Evolutionary conservation across 1,140 invertebrate genomes (phyloP).

Genomic region (Periplaneta americana): DNA sequence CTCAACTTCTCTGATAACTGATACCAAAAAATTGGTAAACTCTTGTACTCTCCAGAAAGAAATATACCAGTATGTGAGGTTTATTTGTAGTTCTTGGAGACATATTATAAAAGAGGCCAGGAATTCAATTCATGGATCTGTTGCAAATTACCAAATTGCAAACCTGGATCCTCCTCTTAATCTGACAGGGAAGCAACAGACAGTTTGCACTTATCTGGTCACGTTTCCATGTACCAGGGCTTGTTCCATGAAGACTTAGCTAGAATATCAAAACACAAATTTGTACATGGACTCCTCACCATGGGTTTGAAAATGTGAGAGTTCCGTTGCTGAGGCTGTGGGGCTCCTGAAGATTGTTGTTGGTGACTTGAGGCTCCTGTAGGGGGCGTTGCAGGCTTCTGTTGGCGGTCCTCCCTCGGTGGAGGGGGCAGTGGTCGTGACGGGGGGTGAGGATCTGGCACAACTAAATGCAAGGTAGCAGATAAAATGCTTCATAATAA

Average conservation of each 20-base stretch:
- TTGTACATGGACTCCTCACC: constrained; percentile 38
- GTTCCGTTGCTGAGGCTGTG: constrained; percentile 62
- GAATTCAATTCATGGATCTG: too few species aligned
- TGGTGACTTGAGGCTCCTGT: constrained; percentile 37
- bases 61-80: too few species aligned
- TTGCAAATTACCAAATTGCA: too few species aligned
- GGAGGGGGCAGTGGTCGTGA: constrained; percentile 81
- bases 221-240: background rate
- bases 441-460: constrained; percentile 56
- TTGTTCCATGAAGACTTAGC: background rate
- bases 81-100: too few species aligned
- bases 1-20: too few species aligned
- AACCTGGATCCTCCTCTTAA: background rate
- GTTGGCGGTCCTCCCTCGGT: constrained; percentile 60
- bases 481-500: background rate
- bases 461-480: constrained; percentile 35
- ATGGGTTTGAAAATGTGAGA: constrained; percentile 80
- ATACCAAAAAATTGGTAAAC: too few species aligned
- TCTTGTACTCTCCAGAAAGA: too few species aligned
- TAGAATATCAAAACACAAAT: background rate
- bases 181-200: background rate
- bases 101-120: too few species aligned
- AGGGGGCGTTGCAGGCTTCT: constrained; percentile 50
- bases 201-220: background rate
- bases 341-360: constrained; percentile 38